phyloP scores from a whole-genome alignment of 2,797 vertebrate genomes.

The Gorsachius magnificus region DNA sequence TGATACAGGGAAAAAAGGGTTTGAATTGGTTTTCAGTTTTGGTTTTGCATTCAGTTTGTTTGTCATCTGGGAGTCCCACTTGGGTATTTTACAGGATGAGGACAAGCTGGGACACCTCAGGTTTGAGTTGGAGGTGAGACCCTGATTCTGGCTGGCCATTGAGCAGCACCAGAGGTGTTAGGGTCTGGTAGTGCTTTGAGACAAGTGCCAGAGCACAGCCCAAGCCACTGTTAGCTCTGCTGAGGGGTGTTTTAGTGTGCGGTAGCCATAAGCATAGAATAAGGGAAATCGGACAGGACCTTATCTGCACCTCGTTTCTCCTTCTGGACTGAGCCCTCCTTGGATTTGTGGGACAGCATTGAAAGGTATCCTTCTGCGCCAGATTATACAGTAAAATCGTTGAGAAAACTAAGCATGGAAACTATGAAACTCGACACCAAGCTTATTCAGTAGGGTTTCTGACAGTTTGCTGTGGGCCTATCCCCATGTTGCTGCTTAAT shows the following conservation, averaged over 20 bases:
- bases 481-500: neutral
- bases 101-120: neutral
- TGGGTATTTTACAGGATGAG: neutral
- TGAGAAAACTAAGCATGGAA: neutral
- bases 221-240: neutral
- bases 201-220: neutral
- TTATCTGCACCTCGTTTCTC: neutral
- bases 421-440: neutral
- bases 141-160: neutral
- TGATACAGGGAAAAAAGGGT: neutral
- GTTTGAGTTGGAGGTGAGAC: neutral
- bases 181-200: neutral
- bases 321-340: neutral
- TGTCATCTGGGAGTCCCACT: no score
- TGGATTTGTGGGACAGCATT: neutral
- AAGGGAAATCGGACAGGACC: neutral
- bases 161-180: accelerated
- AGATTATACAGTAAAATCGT: neutral
- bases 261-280: accelerated
- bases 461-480: neutral
- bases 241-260: neutral
- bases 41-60: neutral
- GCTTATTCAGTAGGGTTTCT: neutral
- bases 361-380: accelerated
- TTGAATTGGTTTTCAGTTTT: neutral